Evolutionary conservation across 2,113 vertebrate species (phyloP).

Genomic region (Columbina picui): DNA sequence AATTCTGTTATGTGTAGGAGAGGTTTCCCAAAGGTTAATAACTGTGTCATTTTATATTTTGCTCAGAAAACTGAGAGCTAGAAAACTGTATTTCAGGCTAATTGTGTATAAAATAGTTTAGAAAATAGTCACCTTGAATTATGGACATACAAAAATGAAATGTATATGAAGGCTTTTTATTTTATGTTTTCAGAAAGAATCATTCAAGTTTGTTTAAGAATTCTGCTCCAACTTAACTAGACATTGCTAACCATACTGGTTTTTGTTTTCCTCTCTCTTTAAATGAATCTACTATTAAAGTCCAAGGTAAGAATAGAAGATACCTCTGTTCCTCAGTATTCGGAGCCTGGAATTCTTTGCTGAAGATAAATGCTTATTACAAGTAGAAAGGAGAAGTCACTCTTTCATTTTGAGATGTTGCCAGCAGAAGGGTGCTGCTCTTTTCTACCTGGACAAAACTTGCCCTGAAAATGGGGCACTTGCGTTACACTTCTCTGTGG

Average conservation of each 20-base stretch:
- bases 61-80: slow-evolving; percentile 20
- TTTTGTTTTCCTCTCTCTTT: neutral
- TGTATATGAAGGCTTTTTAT: neutral
- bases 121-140: slow-evolving; percentile 58
- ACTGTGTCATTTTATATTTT: slow-evolving; percentile 52
- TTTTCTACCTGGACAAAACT: neutral
- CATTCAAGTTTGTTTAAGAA: neutral
- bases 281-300: neutral
- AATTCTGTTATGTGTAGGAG: slow-evolving; percentile 43
- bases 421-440: neutral
- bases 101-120: slow-evolving; percentile 44
- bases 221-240: neutral
- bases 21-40: slow-evolving; percentile 52
- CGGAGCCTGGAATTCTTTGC: neutral
- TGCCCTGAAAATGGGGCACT: neutral
- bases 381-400: neutral
- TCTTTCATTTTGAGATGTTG: neutral
- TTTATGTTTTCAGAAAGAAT: slow-evolving; percentile 17
- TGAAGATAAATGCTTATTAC: neutral
- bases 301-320: neutral
- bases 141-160: neutral
- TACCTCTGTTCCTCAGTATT: neutral
- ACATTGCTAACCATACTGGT: neutral
- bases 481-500: neutral
- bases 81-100: slow-evolving; percentile 29